A percentile compares a stretch with the other conserved stretches of the same genome.
Conservation (phyloP, 1,140 invertebrate genomes). For the Euschistus heros region DNA sequence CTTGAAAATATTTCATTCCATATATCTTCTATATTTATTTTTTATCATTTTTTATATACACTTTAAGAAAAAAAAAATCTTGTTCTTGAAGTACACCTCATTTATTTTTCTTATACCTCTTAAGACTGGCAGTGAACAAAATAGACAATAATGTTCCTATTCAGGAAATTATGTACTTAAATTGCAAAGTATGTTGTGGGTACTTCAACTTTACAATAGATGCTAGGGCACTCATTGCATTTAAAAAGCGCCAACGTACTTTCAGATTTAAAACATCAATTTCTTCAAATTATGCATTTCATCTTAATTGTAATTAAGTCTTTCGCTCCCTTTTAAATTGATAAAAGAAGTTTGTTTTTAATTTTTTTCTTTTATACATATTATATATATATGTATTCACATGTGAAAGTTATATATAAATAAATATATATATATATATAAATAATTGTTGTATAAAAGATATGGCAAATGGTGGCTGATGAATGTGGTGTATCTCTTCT, state of each 20-base stretch:
- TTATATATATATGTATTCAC: background rate
- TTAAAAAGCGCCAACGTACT: conserved; percentile 6
- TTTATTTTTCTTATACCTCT: background rate
- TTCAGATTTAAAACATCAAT: conserved; percentile 3
- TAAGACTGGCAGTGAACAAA: conserved; percentile 22
- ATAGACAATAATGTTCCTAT: conserved; percentile 26
- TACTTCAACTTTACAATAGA: background rate
- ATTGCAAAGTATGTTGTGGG: background rate
- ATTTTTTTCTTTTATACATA: background rate
- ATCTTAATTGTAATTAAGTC: conserved; percentile 1
- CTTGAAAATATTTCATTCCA: background rate
- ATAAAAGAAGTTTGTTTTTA: conserved; percentile 3
- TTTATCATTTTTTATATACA: background rate
- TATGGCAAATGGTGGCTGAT: conserved; percentile 5
- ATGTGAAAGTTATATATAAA: conserved; percentile 2
- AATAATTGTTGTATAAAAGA: conserved; percentile 7
- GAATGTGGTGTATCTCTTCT: conserved; percentile 7
- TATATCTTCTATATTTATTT: background rate
- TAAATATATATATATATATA: conserved; percentile 9
- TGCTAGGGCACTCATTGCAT: conserved; percentile 4
- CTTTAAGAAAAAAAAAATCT: background rate
- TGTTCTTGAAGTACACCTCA: background rate
- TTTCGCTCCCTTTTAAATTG: background rate
- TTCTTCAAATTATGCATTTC: conserved; percentile 5
- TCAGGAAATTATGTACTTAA: conserved; percentile 23